Evolutionary conservation across 2,888 invertebrate species (phyloP).

Genomic region (Byasa hedistus): DNA sequence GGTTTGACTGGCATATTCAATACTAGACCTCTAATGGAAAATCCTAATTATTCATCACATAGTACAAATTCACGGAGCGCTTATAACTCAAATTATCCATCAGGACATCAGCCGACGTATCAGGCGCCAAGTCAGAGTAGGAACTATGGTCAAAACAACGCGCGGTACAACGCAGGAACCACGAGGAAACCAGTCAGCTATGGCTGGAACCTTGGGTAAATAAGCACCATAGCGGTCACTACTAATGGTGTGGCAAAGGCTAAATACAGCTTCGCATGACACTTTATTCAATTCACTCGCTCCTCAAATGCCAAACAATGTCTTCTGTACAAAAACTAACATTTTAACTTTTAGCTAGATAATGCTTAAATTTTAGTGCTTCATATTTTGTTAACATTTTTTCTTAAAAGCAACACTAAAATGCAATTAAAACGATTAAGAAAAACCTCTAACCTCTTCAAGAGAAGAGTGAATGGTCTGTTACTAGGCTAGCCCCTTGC

Average conservation of each 20-base stretch:
- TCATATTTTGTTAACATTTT: neutral
- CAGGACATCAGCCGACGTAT: constrained; percentile 61
- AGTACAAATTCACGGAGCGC: constrained; percentile 63
- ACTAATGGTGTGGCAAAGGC: constrained; percentile 45
- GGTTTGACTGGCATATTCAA: constrained; percentile 59
- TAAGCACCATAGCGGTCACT: constrained; percentile 37
- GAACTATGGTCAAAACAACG: constrained; percentile 60
- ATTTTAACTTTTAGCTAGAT: neutral
- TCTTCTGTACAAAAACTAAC: neutral
- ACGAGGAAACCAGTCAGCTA: constrained; percentile 62
- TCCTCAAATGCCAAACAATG: neutral
- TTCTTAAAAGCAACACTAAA: neutral
- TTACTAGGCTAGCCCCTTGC: no score
- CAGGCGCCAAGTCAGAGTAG: constrained; percentile 57
- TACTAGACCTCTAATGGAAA: constrained; percentile 71
- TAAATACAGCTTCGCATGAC: constrained; percentile 42
- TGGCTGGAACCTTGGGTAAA: constrained; percentile 77
- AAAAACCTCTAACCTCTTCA: no score
- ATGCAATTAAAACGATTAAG: no score
- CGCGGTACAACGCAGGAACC: constrained; percentile 50
- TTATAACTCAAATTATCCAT: constrained; percentile 65
- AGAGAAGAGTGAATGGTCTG: no score
- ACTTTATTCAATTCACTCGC: constrained; percentile 9
- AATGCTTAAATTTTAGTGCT: neutral
- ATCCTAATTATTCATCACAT: constrained; percentile 67